Base-by-base conservation (phyloP, 2,888 invertebrate genomes). In the Sabatieria punctata region DNA sequence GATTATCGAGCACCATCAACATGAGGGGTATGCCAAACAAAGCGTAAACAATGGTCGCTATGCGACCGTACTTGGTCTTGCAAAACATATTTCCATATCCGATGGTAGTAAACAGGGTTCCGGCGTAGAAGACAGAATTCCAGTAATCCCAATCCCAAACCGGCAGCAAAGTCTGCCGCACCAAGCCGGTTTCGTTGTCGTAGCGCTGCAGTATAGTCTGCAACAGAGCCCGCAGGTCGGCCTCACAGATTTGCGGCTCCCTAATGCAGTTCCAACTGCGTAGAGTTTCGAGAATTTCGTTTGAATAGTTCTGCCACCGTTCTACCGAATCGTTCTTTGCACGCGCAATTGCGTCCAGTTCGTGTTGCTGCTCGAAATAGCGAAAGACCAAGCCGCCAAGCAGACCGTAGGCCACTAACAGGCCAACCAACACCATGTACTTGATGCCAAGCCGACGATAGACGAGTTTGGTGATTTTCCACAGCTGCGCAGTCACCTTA, bases 31-130 rank as follows among this genome's bases (percentile, higher is more conserved):
- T 91, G 6, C 95, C 95, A 53, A 95, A 77, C 46, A 85, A 77
- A 19, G 91, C 85, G 66, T 95, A 95, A 19, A 85, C 71, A 52
- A 95, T 86, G 1, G 91, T 89, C 33, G 86, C 75, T 1, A 82
- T 77, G 53, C 81, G 76, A 11, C 91, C 93, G 11, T 78, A 76
- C 21, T 54, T 75, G 3, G 93, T 95, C 54, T 79, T 79, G 1
- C 93, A 91, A 35, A 82, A 78, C 57, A 93, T 82, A 66, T 93
- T 86, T 50, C 93, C 93, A 71, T 93, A 95, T 60, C 93, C 93
- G 27, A 61, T 59, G 1, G 60, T 61, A 1, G 61, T 60, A 46
- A 58, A 55, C 37, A 61, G 48, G 2, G 61, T 59, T 11, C 55
- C 55, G 0, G 60, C 54, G 39, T 55, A 61, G 45, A 60, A 60